A percentile compares a stretch with the other conserved stretches of the same genome.
These are phyloP conservation scores for Leucophora obtusa DNA, from an alignment of 2,888 invertebrate genomes.

Conservation along the genomic window DNA sequence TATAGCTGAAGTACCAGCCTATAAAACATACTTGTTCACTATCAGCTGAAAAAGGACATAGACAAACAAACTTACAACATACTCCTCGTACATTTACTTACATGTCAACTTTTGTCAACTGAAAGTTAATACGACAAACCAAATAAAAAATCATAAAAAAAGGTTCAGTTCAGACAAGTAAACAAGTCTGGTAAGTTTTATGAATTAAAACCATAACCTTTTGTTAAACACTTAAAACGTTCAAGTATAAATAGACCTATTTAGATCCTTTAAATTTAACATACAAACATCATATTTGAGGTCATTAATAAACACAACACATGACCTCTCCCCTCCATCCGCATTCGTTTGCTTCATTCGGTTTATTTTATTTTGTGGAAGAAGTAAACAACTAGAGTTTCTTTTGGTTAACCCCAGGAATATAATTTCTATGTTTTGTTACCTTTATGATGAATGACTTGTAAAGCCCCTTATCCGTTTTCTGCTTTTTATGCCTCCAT, in stretches of 20 bases:
- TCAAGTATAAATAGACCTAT: slow-evolving; percentile 19
- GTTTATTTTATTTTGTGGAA: neutral
- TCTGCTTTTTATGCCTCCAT: neutral
- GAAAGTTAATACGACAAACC: slow-evolving; percentile 35
- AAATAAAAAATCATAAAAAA: slow-evolving; percentile 18
- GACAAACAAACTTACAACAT: neutral
- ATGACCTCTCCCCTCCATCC: slow-evolving; percentile 21
- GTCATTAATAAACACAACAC: slow-evolving; percentile 72
- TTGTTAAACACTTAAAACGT: slow-evolving; percentile 57
- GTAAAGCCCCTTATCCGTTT: slow-evolving; percentile 45
- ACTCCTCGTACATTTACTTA: slow-evolving; percentile 27
- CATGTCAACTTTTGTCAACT: slow-evolving; percentile 47
- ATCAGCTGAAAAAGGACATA: slow-evolving; percentile 63
- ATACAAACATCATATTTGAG: slow-evolving; percentile 72
- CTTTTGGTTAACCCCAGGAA: slow-evolving; percentile 45
- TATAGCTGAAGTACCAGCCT: neutral
- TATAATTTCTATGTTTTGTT: slow-evolving; percentile 43
- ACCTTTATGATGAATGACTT: slow-evolving; percentile 63
- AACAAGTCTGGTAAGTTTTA: slow-evolving; percentile 76
- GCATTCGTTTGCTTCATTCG: no score
- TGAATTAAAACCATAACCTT: slow-evolving; percentile 64
- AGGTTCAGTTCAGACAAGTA: slow-evolving; percentile 64
- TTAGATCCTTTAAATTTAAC: slow-evolving; percentile 70
- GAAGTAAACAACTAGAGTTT: slow-evolving; percentile 17
- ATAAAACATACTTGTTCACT: slow-evolving; percentile 30